phyloP scores from a whole-genome alignment of 2,888 invertebrate genomes.

The Deilephila elpenor region DNA sequence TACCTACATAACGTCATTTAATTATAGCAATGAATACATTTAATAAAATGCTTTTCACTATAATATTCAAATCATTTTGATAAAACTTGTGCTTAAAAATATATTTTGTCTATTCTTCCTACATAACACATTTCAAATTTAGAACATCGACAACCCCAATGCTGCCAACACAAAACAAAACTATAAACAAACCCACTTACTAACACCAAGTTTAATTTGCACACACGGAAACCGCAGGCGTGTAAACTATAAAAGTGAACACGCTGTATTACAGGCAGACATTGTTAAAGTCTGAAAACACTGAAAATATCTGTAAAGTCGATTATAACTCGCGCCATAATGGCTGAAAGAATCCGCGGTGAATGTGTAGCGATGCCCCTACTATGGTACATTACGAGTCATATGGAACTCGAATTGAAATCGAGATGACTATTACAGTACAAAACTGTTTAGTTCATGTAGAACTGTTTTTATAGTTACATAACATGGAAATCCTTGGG shows the following conservation, averaged over 20 bases:
- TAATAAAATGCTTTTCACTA: too few relatives aligned
- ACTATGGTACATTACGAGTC: slow-evolving; percentile 46
- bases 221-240: slow-evolving; percentile 11
- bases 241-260: slow-evolving; percentile 27
- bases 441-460: too few relatives aligned
- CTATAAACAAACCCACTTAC: slow-evolving; percentile 27
- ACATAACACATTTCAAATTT: too few relatives aligned
- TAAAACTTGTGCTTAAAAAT: too few relatives aligned
- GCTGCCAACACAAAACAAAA: not conserved
- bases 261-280: slow-evolving; percentile 29
- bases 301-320: slow-evolving; percentile 55
- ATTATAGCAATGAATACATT: too few relatives aligned
- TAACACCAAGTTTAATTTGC: slow-evolving; percentile 18
- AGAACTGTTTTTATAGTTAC: too few relatives aligned
- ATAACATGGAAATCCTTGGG: too few relatives aligned
- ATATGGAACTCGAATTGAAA: slow-evolving; percentile 34
- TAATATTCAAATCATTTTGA: too few relatives aligned
- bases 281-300: slow-evolving; percentile 31
- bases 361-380: slow-evolving; percentile 50
- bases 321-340: slow-evolving; percentile 76
- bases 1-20: too few relatives aligned
- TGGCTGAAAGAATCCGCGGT: slow-evolving; percentile 73
- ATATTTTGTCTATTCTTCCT: too few relatives aligned
- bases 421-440: not conserved
- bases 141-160: not conserved